Base-by-base conservation (phyloP, 2,797 vertebrate species). In the Moxostoma hubbsi region DNA sequence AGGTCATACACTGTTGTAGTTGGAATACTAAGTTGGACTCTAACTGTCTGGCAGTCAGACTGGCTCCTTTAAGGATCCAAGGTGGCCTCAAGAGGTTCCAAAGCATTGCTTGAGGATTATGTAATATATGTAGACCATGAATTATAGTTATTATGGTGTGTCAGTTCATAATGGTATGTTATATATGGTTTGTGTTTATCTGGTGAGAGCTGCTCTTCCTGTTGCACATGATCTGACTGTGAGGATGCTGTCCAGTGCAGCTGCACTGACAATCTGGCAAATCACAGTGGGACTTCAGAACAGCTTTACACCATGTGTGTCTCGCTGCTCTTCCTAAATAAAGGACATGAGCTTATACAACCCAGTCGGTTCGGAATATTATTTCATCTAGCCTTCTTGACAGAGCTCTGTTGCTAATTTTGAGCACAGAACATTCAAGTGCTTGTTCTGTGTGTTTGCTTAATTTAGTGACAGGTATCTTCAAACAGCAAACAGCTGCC, bases 101-200 rank as follows among this genome's bases (percentile, higher is more conserved):
- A 65, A 57, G 69, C 43, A 8, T 45, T 24, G 59, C 59, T 64
- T 66, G 47, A 80, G 11, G 68, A 84, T 77, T 61, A 77, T 77
- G 59, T 57, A 82, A 82, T 79, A 43, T 64, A 79, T 55, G 70
- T 69, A 82, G 53, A 54, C 61, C 61, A 47, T 70, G 47, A 80
- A 80, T 74, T 77, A 80, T 65, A 82, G 77, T 85, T 77, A 85
- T 81, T 85, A 85, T 61, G 49, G 70, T 47, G 76, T 18, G 24
- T 75, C 16, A 5, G 62, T 53, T 73, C 61, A 53, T 82, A 74
- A 80, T 66, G 70, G 57, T 65, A 76, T 82, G 77, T 85, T 46
- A 80, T 80, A 61, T 85, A 49, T 75, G 72, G 43, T 74, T 57
- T 62, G 57, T 75, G 50, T 71, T 79, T 76, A 67, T 77, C 77